Base-by-base conservation (phyloP, 1,140 invertebrate species). In the Megalopta genalis region DNA sequence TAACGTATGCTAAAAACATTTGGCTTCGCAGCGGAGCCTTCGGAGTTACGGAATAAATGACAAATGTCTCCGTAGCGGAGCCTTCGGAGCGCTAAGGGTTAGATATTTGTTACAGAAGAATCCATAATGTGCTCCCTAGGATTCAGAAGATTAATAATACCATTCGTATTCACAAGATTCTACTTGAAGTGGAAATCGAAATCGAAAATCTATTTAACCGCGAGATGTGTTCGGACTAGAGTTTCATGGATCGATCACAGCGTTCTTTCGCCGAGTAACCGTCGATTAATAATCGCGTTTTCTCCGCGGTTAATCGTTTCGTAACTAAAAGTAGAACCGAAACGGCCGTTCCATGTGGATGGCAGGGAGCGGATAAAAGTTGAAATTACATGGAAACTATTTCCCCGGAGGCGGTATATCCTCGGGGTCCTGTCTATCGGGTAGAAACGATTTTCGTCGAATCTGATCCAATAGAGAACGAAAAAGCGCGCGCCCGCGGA, bases 381-480 rank as follows among this genome's bases (percentile, higher is more conserved):
- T 70, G 75, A 77, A 77, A 77, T 77, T 77, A 77, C 75, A 77
- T 71, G 67, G 75, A 71, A 77, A 77, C 75, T 77, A 77, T 77
- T 77, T 77, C 75, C 66, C 66, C 27, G 66, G 49, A 21, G 49
- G n/a, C 66, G 66, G 25, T 77, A 25, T 23, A 49, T 68, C 66
- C 42, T 49, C 57, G 49, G 12, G 42, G 10, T 2, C 49, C n/a
- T 6, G 46, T 69, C 57, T 77, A 70, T 70, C 75, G 57, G 37
- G 75, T 59, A 42, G 62, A 70, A 77, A 77, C 57, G 75, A 71
- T 77, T 70, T 70, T 70, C 67, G 75, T 63, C 60, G 57, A 63
- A 63, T 63, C 66, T 77, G 67, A 77, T 77, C 59, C 75, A 63
- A 52, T 62, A 39, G 57, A 27, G 65, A 39, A 54, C 42, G 75